These are phyloP conservation scores for Myopa tessellatipennis DNA, from an alignment of 2,888 invertebrate genomes.

Conservation along the genomic window DNA sequence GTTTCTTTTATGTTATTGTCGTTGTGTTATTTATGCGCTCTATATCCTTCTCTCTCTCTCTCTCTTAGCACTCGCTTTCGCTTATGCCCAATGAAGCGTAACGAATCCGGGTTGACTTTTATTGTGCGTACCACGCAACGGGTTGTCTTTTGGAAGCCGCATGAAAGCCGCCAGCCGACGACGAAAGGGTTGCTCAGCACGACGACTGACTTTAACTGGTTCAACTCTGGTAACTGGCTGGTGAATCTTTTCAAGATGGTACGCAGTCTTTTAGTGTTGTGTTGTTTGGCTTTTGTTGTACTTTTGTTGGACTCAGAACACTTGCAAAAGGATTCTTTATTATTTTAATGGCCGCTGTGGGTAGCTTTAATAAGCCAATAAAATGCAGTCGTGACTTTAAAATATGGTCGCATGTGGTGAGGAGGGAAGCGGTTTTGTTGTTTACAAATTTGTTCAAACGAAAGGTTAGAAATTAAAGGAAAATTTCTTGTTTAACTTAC, in stretches of 20 bases:
- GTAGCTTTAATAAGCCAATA: slow-evolving; percentile 40
- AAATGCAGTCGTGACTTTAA: slow-evolving; percentile 27
- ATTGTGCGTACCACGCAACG: not conserved
- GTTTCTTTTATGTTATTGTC: slow-evolving; percentile 49
- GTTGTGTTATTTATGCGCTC: slow-evolving; percentile 53
- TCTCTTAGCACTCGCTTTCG: slow-evolving; percentile 37
- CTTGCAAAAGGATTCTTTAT: not conserved
- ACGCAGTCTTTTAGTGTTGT: no score
- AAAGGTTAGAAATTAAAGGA: not conserved
- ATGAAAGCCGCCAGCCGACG: not conserved
- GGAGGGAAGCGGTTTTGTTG: not conserved
- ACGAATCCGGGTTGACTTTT: slow-evolving; percentile 42
- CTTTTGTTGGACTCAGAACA: slow-evolving; percentile 36
- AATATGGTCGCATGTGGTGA: slow-evolving; percentile 9
- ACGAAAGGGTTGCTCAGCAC: slow-evolving; percentile 9
- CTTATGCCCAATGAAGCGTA: slow-evolving; percentile 45
- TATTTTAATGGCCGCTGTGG: slow-evolving; percentile 46
- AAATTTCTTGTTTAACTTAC: not conserved
- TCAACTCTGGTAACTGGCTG: not conserved
- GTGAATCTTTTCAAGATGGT: not conserved
- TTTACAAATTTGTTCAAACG: not conserved
- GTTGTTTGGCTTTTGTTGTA: slow-evolving; percentile 9
- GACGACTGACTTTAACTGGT: not conserved
- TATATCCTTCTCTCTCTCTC: slow-evolving; percentile 50
- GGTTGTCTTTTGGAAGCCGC: not conserved